Conservation (phyloP, 1,140 invertebrate species). For the Palaemon carinicauda region DNA sequence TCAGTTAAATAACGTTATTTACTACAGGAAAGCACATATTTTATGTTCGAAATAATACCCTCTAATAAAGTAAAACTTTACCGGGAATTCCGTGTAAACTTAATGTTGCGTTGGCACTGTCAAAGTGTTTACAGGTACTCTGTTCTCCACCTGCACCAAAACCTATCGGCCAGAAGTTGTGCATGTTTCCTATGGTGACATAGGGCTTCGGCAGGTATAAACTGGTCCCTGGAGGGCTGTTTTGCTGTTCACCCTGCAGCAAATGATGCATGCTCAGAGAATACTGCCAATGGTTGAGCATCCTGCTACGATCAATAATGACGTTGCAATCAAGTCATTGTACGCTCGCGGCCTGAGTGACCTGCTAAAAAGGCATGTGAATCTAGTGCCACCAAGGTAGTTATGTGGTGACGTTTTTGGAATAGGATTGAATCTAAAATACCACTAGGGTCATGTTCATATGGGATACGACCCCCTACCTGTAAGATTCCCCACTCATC, state of each 20-base stretch:
- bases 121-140: neutral
- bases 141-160: neutral
- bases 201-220: neutral
- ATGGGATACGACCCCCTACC: neutral
- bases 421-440: constrained; percentile 5
- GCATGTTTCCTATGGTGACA: neutral
- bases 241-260: neutral
- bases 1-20: no score
- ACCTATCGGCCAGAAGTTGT: neutral
- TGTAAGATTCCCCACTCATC: neutral
- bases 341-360: no score
- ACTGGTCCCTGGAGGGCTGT: neutral
- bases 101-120: neutral
- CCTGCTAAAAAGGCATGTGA: no score
- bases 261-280: no score
- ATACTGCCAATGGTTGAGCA: neutral
- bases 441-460: neutral
- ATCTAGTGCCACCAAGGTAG: neutral
- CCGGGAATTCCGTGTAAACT: neutral
- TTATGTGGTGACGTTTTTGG: neutral
- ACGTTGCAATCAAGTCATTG: neutral
- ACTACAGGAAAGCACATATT: no score
- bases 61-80: no score
- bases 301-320: neutral
- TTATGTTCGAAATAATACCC: no score